Evolutionary conservation across 2,888 invertebrate genomes (phyloP).

Genomic region (Mythimna lalbum): DNA sequence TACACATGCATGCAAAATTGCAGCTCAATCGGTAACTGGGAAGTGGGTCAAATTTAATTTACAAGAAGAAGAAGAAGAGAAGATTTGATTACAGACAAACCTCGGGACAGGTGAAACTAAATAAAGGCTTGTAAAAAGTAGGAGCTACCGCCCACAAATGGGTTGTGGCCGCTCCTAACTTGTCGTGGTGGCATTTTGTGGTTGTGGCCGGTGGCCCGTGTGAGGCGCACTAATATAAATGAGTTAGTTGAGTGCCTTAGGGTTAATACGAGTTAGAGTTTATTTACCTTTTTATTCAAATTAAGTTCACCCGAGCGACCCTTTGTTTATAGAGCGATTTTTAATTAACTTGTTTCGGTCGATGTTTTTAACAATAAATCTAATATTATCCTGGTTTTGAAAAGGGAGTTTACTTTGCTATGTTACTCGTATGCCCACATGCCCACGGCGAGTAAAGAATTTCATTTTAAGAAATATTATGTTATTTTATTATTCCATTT

Average conservation of each 20-base stretch:
- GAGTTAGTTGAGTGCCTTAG: conserved; percentile 8
- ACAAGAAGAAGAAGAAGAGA: no score
- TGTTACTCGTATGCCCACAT: neutral
- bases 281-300: conserved; percentile 28
- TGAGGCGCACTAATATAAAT: conserved; percentile 1
- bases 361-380: conserved; percentile 1
- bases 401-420: conserved; percentile 1
- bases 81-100: no score
- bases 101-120: no score
- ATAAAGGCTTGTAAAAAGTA: no score
- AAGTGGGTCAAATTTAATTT: no score
- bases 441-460: neutral
- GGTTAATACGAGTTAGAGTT: conserved; percentile 8
- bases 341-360: conserved; percentile 14
- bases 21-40: no score
- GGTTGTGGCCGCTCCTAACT: no score
- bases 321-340: conserved; percentile 31
- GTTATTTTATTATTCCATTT: no score
- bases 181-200: no score
- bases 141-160: no score
- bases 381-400: conserved; percentile 1
- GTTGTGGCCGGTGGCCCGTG: no score
- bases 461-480: neutral
- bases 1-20: no score
- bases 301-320: conserved; percentile 9